Evolutionary conservation across 2,888 invertebrate species (phyloP).

Genomic region (Troglohyphantes excavatus): DNA sequence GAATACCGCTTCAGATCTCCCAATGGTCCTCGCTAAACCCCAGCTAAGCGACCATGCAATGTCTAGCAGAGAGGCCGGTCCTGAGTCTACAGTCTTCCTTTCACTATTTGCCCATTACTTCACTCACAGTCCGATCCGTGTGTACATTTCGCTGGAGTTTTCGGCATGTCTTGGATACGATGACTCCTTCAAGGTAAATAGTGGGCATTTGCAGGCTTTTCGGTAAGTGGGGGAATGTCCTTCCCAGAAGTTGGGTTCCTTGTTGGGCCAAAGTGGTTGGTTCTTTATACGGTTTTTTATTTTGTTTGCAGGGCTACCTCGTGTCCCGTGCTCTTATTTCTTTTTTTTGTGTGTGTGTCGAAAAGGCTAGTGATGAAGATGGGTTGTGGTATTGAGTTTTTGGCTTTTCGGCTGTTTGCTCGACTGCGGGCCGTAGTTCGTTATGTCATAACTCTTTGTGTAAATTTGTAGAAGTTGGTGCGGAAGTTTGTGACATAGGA

Average conservation of each 20-base stretch:
- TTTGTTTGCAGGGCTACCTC: not conserved
- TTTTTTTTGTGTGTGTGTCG: no score
- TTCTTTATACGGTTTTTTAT: slow-evolving; percentile 24
- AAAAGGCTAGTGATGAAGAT: slow-evolving; percentile 21
- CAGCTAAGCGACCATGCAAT: slow-evolving; percentile 56
- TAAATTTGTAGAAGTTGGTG: slow-evolving; percentile 30
- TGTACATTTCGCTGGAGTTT: slow-evolving; percentile 54
- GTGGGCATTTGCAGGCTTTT: slow-evolving; percentile 50
- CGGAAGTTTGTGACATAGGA: not conserved
- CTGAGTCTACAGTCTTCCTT: slow-evolving; percentile 28
- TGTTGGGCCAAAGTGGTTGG: slow-evolving; percentile 46
- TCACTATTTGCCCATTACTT: slow-evolving; percentile 71
- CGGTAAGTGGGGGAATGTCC: slow-evolving; percentile 60
- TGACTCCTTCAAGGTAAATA: slow-evolving; percentile 61
- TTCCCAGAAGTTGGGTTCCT: slow-evolving; percentile 59
- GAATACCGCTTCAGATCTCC: not conserved
- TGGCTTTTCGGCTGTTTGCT: slow-evolving; percentile 29
- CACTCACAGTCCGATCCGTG: slow-evolving; percentile 44
- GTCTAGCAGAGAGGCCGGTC: slow-evolving; percentile 14
- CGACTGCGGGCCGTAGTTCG: slow-evolving; percentile 10
- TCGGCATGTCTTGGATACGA: slow-evolving; percentile 36
- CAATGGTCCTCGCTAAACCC: slow-evolving; percentile 39
- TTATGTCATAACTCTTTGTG: slow-evolving; percentile 57
- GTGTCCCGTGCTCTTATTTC: not conserved
- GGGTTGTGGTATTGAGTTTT: slow-evolving; percentile 48